A percentile compares a stretch with the other conserved stretches of the same genome.
phyloP scores from a whole-genome alignment of 2,888 invertebrate genomes.

The Caenorhabditis afra region DNA sequence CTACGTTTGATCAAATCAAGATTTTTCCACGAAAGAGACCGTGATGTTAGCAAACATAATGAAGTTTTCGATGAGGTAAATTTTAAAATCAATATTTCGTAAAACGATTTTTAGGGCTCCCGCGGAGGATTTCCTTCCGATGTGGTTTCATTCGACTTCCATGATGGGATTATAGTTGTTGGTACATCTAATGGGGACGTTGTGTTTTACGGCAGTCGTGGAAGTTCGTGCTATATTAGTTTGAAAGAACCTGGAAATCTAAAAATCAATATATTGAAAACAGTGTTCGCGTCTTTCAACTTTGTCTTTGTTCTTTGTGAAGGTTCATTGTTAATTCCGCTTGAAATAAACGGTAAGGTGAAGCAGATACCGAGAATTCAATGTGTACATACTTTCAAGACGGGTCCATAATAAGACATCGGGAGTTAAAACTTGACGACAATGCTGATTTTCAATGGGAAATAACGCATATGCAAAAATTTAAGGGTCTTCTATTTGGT shows the following conservation, averaged over 20 bases:
- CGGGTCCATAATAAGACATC: too few relatives aligned
- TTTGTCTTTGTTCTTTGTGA: conserved; percentile 10
- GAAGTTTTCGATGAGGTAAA: background rate
- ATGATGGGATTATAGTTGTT: conserved; percentile 15
- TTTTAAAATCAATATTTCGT: too few relatives aligned
- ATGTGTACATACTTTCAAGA: too few relatives aligned
- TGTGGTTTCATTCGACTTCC: conserved; percentile 29
- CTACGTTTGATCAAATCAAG: conserved; percentile 19
- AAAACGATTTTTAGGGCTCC: too few relatives aligned
- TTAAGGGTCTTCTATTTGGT: too few relatives aligned
- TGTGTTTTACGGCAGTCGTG: conserved; percentile 27
- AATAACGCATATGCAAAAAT: too few relatives aligned
- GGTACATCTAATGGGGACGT: conserved; percentile 35
- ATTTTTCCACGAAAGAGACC: conserved; percentile 14
- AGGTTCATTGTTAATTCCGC: background rate
- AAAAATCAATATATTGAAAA: conserved; percentile 5
- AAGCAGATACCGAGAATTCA: too few relatives aligned
- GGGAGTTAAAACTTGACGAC: too few relatives aligned
- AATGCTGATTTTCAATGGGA: too few relatives aligned
- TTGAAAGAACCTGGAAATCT: background rate
- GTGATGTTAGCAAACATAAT: background rate
- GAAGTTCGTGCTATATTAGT: conserved; percentile 9
- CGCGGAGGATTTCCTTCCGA: conserved; percentile 48
- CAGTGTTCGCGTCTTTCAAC: background rate
- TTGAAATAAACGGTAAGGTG: too few relatives aligned